A percentile compares a stretch with the other conserved stretches of the same genome.
These are phyloP conservation scores for Trisateles emortualis DNA, from an alignment of 2,888 invertebrate genomes.

Conservation along the genomic window DNA sequence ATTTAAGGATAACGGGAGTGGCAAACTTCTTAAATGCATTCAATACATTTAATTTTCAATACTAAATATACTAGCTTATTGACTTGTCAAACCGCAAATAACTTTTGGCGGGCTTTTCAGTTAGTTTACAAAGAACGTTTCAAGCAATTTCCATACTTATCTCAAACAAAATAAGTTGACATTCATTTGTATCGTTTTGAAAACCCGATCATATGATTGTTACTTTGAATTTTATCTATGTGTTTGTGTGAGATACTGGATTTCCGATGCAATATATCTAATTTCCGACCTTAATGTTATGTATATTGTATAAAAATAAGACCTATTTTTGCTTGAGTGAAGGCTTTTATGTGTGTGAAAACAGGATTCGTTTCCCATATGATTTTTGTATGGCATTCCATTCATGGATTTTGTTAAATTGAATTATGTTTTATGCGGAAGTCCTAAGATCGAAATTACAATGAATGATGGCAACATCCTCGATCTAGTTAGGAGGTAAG, in stretches of 20 bases:
- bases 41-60: constrained; percentile 5
- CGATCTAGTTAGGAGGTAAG: constrained; percentile 68
- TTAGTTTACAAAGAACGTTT: constrained; percentile 13
- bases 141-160: constrained; percentile 36
- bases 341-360: constrained; percentile 51
- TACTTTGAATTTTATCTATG: constrained; percentile 65
- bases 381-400: constrained; percentile 82
- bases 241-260: constrained; percentile 65
- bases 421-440: constrained; percentile 35
- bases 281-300: constrained; percentile 40
- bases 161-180: rapidly evolving
- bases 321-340: constrained; percentile 24
- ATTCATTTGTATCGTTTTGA: constrained; percentile 28
- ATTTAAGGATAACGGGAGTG: constrained; percentile 40
- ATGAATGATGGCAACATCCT: constrained; percentile 38
- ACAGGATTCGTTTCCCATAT: constrained; percentile 82
- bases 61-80: constrained; percentile 22
- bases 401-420: constrained; percentile 36
- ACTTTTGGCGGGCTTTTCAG: constrained; percentile 39
- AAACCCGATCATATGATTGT: constrained; percentile 70
- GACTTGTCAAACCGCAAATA: constrained; percentile 30
- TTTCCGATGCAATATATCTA: constrained; percentile 16
- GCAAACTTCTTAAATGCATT: constrained; percentile 33
- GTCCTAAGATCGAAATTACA: constrained; percentile 44
- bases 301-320: rapidly evolving